Evolutionary conservation across 2,113 vertebrate species (phyloP), one percentile per base, ranked within the genome.

Genomic region (Rhabdomys dilectus): DNA sequence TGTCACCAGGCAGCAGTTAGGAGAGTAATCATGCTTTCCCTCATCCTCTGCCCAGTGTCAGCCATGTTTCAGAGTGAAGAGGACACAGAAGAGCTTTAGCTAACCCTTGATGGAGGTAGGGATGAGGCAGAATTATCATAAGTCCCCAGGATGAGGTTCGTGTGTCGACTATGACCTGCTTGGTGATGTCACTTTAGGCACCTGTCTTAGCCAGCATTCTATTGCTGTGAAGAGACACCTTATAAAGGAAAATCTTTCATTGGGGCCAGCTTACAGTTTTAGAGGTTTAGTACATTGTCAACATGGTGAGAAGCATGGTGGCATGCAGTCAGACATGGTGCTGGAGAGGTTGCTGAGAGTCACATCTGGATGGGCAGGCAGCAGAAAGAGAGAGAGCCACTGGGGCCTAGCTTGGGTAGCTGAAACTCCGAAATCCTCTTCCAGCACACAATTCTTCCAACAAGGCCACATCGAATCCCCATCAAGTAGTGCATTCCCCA

Each of bases 121-220:
- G 22, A 6, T 4, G 5, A 21, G 70, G 51, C 5, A 45, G 26
- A 24, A 3, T 51, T 82, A 12, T 19, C 4, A 0, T 7, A 9
- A 51, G 80, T 70, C 62, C 13, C 42, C 0, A 5, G 10, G 75
- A 21, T 7, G 53, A 39, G 53, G 42, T 1, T 53, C 5, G 11
- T 60, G 36, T 68, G 58, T 88, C 66, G 34, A 13, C 17, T 1
- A 1, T 9, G 22, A 15, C 53, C 34, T 48, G 48, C 21, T 77
- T 0, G 1, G 2, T 2, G 7, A 31, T 16, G 3, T 3, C 1
- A 0, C 68, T 76, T 24, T 72, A 56, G 13, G 22, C 6, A 15
- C 56, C 22, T 29, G 56, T 39, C 53, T 58, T 60, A 58, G 80
- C 53, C 36, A 12, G 10, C 1, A 2, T 39, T 58, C 34, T 39